Percentiles rank a stretch among this genome's conserved stretches.
Evolutionary conservation across 2,797 vertebrate genomes (phyloP).

Genomic region (Tarsius wallacei): DNA sequence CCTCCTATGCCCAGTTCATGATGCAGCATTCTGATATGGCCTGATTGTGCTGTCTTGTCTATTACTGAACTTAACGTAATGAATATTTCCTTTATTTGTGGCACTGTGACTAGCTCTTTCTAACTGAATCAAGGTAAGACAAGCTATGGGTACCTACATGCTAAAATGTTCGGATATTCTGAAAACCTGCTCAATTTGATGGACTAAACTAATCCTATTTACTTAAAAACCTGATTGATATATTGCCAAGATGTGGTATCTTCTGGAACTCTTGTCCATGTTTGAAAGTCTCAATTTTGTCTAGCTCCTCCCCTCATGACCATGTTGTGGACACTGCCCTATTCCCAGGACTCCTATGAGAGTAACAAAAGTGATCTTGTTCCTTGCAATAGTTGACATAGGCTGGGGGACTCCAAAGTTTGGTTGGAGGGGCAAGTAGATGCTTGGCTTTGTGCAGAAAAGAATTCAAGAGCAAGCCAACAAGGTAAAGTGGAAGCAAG

Average conservation of each 20-base stretch:
- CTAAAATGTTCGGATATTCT: background rate
- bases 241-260: background rate
- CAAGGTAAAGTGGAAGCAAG: no score
- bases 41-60: background rate
- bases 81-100: background rate
- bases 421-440: no score
- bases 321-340: no score
- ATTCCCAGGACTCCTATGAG: background rate
- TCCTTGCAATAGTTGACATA: background rate
- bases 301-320: background rate
- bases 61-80: background rate
- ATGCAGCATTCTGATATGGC: background rate
- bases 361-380: background rate
- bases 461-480: no score
- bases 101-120: background rate
- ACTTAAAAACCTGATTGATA: background rate
- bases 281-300: background rate
- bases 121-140: background rate
- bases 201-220: background rate
- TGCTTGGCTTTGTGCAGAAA: no score
- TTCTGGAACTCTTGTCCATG: background rate
- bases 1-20: background rate
- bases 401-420: no score
- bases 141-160: background rate
- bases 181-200: background rate